These are phyloP conservation scores for Pipistrellus pipistrellus DNA, from an alignment of 2,797 vertebrate genomes.

Conservation along the genomic window DNA sequence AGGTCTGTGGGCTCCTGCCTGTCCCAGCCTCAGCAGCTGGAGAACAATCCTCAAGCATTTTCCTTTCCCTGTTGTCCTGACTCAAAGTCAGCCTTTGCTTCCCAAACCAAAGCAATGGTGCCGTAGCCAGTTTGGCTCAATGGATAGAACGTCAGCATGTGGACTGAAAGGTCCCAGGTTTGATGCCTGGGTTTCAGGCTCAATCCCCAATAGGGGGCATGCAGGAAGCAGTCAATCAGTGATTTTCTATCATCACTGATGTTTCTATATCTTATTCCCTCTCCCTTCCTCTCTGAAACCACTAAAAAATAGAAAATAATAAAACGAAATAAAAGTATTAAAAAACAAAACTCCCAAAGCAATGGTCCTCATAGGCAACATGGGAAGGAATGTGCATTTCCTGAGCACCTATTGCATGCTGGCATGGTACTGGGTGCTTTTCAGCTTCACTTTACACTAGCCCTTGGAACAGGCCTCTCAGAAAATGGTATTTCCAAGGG, in stretches of 20 bases:
- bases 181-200: no score
- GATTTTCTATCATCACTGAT: no score
- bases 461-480: not conserved
- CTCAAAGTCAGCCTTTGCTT: not conserved
- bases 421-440: not conserved
- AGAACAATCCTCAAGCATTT: not conserved
- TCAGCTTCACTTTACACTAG: not conserved
- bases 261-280: no score
- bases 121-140: not conserved
- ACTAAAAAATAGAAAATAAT: no score
- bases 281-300: no score
- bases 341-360: no score
- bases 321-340: no score
- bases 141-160: no score
- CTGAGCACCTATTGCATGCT: not conserved
- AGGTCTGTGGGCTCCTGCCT: not conserved
- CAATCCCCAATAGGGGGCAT: no score
- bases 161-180: no score
- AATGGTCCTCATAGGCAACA: not conserved
- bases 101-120: not conserved
- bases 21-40: not conserved
- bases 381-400: not conserved
- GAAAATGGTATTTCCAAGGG: not conserved
- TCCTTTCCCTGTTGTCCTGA: not conserved
- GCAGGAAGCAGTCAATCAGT: no score